These are phyloP conservation scores for Drosophila teissieri DNA, from an alignment of 1,140 invertebrate genomes.

Conservation along the genomic window DNA sequence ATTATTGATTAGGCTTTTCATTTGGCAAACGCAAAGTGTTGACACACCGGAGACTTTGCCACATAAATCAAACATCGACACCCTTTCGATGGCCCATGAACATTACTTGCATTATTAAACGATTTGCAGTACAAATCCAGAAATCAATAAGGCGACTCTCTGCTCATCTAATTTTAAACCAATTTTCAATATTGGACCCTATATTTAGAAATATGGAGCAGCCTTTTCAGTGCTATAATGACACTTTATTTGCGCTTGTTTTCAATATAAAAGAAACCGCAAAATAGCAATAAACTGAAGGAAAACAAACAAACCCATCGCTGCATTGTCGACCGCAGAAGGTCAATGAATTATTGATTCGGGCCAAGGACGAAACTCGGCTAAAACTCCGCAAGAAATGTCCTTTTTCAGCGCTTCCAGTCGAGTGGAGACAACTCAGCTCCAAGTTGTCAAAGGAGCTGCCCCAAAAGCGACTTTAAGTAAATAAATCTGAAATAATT, in stretches of 20 bases:
- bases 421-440: constrained; percentile 24
- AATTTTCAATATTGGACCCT: too few relatives aligned
- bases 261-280: not conserved
- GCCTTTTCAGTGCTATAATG: too few relatives aligned
- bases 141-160: too few relatives aligned
- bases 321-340: constrained; percentile 39
- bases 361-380: constrained; percentile 11
- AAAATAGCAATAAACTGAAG: constrained; percentile 12
- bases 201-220: too few relatives aligned
- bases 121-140: too few relatives aligned
- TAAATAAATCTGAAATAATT: constrained; percentile 53
- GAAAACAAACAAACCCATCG: constrained; percentile 29
- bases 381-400: constrained; percentile 18
- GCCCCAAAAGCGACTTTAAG: constrained; percentile 40
- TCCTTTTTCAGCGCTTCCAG: constrained; percentile 26
- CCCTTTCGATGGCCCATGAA: too few relatives aligned
- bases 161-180: too few relatives aligned
- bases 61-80: constrained; percentile 34
- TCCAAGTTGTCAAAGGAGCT: not conserved
- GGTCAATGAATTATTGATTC: constrained; percentile 51
- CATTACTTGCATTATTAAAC: constrained; percentile 13
- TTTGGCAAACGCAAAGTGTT: constrained; percentile 27
- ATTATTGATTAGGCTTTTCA: constrained; percentile 43
- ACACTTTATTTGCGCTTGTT: not conserved
- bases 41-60: constrained; percentile 31